These are phyloP conservation scores for Leucophenga maculata DNA, from an alignment of 2,888 invertebrate genomes.

Conservation along the genomic window DNA sequence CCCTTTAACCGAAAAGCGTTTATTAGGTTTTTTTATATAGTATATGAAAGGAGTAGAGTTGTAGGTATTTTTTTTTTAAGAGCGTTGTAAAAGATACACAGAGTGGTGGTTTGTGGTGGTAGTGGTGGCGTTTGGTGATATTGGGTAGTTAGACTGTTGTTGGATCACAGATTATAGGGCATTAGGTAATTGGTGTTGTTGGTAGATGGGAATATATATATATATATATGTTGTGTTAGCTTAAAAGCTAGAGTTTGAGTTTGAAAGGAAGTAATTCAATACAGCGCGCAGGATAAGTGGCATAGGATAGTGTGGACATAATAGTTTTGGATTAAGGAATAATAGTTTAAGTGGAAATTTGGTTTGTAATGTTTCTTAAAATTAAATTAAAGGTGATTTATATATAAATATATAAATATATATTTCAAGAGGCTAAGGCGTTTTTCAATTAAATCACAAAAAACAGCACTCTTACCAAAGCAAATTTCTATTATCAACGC, in stretches of 20 bases:
- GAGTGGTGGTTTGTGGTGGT: background rate
- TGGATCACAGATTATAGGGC: background rate
- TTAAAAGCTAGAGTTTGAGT: slow-evolving; percentile 7
- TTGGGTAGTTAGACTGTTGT: slow-evolving; percentile 10
- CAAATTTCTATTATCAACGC: slow-evolving; percentile 56
- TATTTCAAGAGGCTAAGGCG: background rate
- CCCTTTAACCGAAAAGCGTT: slow-evolving; percentile 71
- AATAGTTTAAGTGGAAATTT: slow-evolving; percentile 19
- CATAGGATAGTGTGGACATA: slow-evolving; percentile 39
- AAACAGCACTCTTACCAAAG: slow-evolving; percentile 70
- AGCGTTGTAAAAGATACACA: too few relatives aligned
- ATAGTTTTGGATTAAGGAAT: slow-evolving; percentile 35
- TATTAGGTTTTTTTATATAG: slow-evolving; percentile 48
- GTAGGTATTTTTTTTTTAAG: slow-evolving; percentile 43
- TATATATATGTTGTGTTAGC: slow-evolving; percentile 47
- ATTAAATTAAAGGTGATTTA: slow-evolving; percentile 50
- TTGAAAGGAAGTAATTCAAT: slow-evolving; percentile 44
- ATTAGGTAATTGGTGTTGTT: slow-evolving; percentile 10
- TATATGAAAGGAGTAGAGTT: slow-evolving; percentile 12
- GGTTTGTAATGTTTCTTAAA: slow-evolving; percentile 56
- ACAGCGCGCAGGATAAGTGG: background rate
- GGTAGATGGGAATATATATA: slow-evolving; percentile 42
- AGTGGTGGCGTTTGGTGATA: background rate
- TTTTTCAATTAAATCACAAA: slow-evolving; percentile 27
- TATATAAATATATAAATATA: slow-evolving; percentile 25